A percentile compares a stretch with the other conserved stretches of the same genome.
Evolutionary conservation across 2,113 vertebrate genomes (phyloP).

Genomic region (Menura novaehollandiae): DNA sequence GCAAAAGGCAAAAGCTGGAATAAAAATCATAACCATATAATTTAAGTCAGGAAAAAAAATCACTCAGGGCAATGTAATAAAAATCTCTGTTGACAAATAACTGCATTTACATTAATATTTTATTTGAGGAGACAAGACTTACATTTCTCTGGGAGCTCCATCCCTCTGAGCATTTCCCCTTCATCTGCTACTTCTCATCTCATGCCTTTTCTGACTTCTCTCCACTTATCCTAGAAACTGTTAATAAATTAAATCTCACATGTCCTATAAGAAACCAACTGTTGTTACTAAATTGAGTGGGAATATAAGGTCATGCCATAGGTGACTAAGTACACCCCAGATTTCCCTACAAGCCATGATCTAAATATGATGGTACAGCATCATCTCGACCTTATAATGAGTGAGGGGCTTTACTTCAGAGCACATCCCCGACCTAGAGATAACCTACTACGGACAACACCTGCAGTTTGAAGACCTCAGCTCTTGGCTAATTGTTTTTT

Average conservation of each 20-base stretch:
- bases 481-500: not conserved
- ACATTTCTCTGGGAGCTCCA: slow-evolving; percentile 48
- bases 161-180: not conserved
- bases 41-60: not conserved
- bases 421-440: not conserved
- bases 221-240: slow-evolving; percentile 60
- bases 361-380: slow-evolving; percentile 74
- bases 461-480: not conserved
- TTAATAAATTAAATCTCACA: slow-evolving; percentile 61
- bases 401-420: slow-evolving; percentile 65
- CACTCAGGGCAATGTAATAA: not conserved
- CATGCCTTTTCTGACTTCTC: slow-evolving; percentile 19
- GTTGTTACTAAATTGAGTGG: slow-evolving; percentile 75
- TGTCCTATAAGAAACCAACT: slow-evolving; percentile 63
- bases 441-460: slow-evolving; percentile 8
- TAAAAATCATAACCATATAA: not conserved
- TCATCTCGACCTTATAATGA: slow-evolving; percentile 74
- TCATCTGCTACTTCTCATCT: not conserved
- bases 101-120: not conserved
- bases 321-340: slow-evolving; percentile 73
- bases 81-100: not conserved
- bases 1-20: not conserved
- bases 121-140: slow-evolving; percentile 53
- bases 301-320: slow-evolving; percentile 73
- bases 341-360: slow-evolving; percentile 73